A percentile compares a stretch with the other conserved stretches of the same genome.
These are phyloP conservation scores for Lasioglossum lativentre DNA, from an alignment of 2,888 invertebrate species.

Conservation along the genomic window DNA sequence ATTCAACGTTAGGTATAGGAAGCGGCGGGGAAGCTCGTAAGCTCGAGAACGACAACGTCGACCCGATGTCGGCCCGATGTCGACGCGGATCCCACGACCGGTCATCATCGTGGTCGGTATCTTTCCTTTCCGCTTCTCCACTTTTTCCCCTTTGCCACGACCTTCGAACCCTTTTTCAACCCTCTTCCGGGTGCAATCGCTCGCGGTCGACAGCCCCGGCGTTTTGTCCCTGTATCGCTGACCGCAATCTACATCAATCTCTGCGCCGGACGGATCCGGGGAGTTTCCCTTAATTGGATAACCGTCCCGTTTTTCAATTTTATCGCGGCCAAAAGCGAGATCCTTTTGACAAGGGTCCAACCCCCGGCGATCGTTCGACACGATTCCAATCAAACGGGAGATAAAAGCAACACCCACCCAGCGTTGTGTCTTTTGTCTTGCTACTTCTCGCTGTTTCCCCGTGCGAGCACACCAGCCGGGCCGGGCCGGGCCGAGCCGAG, in stretches of 20 bases:
- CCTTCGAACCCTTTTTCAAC: constrained; percentile 14
- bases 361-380: constrained; percentile 42
- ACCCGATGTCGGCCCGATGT: constrained; percentile 1
- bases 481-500: too few relatives aligned
- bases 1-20: constrained; percentile 66
- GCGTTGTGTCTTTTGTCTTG: constrained; percentile 23
- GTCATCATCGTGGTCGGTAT: constrained; percentile 19
- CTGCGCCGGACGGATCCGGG: constrained; percentile 46
- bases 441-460: not conserved
- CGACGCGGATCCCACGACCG: constrained; percentile 1
- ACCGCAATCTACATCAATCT: constrained; percentile 67
- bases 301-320: constrained; percentile 63
- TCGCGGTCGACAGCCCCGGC: constrained; percentile 33
- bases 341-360: constrained; percentile 53
- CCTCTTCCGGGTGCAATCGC: constrained; percentile 30
- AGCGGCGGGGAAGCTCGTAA: constrained; percentile 40
- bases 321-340: constrained; percentile 57
- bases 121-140: constrained; percentile 20
- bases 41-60: not conserved
- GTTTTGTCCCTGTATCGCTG: constrained; percentile 57
- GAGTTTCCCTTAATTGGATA: constrained; percentile 63
- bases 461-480: not conserved
- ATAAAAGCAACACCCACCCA: constrained; percentile 52
- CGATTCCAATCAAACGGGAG: constrained; percentile 60
- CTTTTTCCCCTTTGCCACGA: not conserved